Evolutionary conservation across 2,888 invertebrate genomes (phyloP).

Genomic region (Cylloceria caligata): DNA sequence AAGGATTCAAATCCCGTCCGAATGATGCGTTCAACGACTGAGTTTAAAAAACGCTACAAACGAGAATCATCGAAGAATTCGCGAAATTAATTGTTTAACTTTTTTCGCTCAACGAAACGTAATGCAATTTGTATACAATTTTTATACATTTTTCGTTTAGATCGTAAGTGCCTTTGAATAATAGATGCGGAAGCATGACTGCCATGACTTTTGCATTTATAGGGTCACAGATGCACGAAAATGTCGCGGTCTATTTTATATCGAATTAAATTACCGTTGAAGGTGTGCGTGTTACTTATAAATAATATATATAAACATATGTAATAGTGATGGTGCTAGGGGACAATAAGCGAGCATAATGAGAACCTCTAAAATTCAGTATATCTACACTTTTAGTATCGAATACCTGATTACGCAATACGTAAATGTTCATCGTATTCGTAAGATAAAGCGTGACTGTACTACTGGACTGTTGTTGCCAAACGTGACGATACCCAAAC

Average conservation of each 20-base stretch:
- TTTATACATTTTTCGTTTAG: slow-evolving; percentile 17
- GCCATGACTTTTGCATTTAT: background rate
- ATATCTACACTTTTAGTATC: slow-evolving; percentile 51
- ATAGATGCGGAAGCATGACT: slow-evolving; percentile 10
- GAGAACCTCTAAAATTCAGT: slow-evolving; percentile 41
- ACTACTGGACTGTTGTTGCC: background rate
- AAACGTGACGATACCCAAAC: slow-evolving; percentile 6
- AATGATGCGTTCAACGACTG: slow-evolving; percentile 51
- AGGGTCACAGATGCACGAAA: background rate
- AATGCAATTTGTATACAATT: slow-evolving; percentile 35
- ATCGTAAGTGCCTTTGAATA: slow-evolving; percentile 51
- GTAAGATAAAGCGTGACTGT: slow-evolving; percentile 3
- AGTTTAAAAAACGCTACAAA: slow-evolving; percentile 29
- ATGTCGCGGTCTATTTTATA: background rate
- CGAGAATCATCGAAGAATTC: background rate
- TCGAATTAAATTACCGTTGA: slow-evolving; percentile 14
- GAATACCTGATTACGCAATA: slow-evolving; percentile 37
- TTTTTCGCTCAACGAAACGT: background rate
- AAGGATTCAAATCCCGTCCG: slow-evolving; percentile 87
- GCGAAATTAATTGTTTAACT: background rate
- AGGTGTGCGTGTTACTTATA: slow-evolving; percentile 30
- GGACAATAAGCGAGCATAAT: slow-evolving; percentile 26
- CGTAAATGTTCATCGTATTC: slow-evolving; percentile 6
- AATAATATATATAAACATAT: slow-evolving; percentile 8
- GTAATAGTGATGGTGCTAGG: slow-evolving; percentile 36